Conservation (phyloP, 2,888 invertebrate species). For the Callinectes sapidus region DNA sequence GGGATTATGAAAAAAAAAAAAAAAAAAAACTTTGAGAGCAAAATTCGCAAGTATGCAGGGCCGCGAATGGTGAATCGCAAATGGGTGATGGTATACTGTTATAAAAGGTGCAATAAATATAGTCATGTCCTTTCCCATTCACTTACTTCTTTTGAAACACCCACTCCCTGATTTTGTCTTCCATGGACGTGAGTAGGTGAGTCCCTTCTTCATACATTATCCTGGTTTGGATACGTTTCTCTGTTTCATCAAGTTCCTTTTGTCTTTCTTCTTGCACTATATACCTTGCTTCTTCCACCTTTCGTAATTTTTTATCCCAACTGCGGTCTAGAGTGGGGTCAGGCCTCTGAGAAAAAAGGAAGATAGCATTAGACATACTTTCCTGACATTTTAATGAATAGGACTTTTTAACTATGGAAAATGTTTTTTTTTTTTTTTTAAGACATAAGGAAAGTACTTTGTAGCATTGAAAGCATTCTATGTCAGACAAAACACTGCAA, state of each 20-base stretch:
- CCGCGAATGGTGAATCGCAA: too few relatives aligned
- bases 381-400: not conserved
- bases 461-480: not conserved
- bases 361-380: not conserved
- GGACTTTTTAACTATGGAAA: not conserved
- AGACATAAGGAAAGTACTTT: too few relatives aligned
- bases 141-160: constrained; percentile 71
- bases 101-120: not conserved
- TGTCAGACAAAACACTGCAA: not conserved
- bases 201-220: constrained; percentile 70
- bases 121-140: not conserved
- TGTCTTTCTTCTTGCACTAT: constrained; percentile 44
- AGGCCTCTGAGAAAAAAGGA: constrained; percentile 41
- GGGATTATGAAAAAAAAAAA: too few relatives aligned
- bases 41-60: too few relatives aligned
- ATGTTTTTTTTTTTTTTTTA: not conserved
- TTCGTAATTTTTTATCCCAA: constrained; percentile 46
- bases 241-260: constrained; percentile 41
- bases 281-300: constrained; percentile 61
- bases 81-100: too few relatives aligned
- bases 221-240: constrained; percentile 56
- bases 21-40: too few relatives aligned
- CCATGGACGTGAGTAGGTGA: constrained; percentile 63
- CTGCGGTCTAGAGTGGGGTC: constrained; percentile 62
- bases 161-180: constrained; percentile 71